Conservation (phyloP, 2,888 invertebrate genomes). For the Ornithoptera alexandrae region DNA sequence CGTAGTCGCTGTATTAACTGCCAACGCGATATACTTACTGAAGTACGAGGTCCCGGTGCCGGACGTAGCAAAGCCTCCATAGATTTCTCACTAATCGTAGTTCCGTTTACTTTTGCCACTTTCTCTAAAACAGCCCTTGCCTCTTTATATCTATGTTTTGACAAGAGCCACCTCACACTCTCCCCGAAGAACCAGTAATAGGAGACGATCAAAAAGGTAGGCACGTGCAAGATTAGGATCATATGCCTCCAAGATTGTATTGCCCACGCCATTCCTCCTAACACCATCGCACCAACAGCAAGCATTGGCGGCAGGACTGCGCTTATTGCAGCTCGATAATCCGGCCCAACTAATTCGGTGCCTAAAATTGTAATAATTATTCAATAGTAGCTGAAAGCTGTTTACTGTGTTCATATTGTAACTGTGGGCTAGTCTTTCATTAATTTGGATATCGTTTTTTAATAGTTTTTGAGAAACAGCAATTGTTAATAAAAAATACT, state of each 20-base stretch:
- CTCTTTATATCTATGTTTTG: constrained; percentile 81
- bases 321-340: constrained; percentile 85
- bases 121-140: constrained; percentile 81
- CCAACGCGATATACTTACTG: too few species aligned
- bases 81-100: constrained; percentile 75
- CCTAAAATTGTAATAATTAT: constrained; percentile 62
- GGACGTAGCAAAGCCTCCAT: constrained; percentile 41
- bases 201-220: constrained; percentile 82
- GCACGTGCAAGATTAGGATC: constrained; percentile 83
- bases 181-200: constrained; percentile 85
- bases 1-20: too few species aligned
- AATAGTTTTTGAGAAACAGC: too few species aligned
- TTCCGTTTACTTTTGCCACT: constrained; percentile 82
- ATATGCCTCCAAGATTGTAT: constrained; percentile 84
- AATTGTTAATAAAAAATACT: constrained; percentile 3
- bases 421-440: too few species aligned
- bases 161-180: constrained; percentile 88
- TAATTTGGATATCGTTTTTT: too few species aligned
- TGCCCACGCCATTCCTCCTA: constrained; percentile 84
- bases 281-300: constrained; percentile 84
- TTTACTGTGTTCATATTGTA: too few species aligned
- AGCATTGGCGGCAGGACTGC: constrained; percentile 85
- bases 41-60: too few species aligned
- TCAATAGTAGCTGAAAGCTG: neutral
- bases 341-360: constrained; percentile 88